These are phyloP conservation scores for Hippocampus guttulatus DNA, from an alignment of 2,113 vertebrate genomes.

Conservation along the genomic window DNA sequence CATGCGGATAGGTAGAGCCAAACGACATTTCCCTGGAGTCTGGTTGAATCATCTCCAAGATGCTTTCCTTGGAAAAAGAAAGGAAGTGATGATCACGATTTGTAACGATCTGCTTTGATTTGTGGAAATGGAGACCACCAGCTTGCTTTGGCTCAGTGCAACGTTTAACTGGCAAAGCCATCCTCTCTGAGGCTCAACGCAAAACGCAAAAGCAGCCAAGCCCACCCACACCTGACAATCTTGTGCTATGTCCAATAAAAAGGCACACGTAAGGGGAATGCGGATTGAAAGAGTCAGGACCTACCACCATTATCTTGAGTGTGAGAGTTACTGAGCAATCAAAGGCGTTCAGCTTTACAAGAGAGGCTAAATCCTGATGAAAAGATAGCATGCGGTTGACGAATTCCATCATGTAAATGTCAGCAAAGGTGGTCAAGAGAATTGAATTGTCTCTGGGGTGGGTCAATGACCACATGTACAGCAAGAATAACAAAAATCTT, in stretches of 20 bases:
- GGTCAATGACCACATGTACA: slow-evolving; percentile 31
- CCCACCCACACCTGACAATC: slow-evolving; percentile 69
- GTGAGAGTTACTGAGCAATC: slow-evolving; percentile 18
- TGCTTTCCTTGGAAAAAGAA: slow-evolving; percentile 65
- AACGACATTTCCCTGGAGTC: slow-evolving; percentile 53
- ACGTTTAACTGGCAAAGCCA: slow-evolving; percentile 56
- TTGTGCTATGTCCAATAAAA: slow-evolving; percentile 37
- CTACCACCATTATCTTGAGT: not conserved
- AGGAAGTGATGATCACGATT: slow-evolving; percentile 66
- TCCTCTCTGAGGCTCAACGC: slow-evolving; percentile 50
- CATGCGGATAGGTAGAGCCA: slow-evolving; percentile 67
- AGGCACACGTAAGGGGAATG: slow-evolving; percentile 24
- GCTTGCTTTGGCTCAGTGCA: slow-evolving; percentile 58
- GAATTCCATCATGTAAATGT: slow-evolving; percentile 30
- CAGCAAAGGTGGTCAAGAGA: slow-evolving; percentile 48
- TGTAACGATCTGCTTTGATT: slow-evolving; percentile 67
- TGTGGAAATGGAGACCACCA: slow-evolving; percentile 63
- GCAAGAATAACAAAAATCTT: not conserved
- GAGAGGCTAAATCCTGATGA: slow-evolving; percentile 34
- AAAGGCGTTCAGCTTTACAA: not conserved
- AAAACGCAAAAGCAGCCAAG: slow-evolving; percentile 61
- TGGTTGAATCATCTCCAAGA: slow-evolving; percentile 60
- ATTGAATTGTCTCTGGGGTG: slow-evolving; percentile 41
- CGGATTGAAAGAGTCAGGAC: not conserved
- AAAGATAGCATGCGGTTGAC: slow-evolving; percentile 41